Evolutionary conservation across 64 coral and sea anemone genomes (phyloP).

Genomic region (Astreopora myriophthalma): DNA sequence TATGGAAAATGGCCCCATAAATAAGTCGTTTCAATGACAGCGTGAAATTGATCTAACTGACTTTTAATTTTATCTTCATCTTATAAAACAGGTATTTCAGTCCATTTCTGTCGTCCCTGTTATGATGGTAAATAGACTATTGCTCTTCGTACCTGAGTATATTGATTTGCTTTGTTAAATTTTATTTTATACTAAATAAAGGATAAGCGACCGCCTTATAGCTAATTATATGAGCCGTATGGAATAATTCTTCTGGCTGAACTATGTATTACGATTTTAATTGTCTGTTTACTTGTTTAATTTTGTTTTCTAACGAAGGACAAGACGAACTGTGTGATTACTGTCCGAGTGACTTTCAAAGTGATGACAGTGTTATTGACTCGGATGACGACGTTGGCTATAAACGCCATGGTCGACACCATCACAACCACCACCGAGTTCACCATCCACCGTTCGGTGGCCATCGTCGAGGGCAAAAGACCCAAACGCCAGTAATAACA

Average conservation of each 20-base stretch:
- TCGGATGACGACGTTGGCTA: conserved; percentile 12
- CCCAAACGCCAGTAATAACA: background rate
- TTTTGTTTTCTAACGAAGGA: conserved; percentile 14
- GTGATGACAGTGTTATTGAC: conserved; percentile 9
- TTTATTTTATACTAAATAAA: too few relatives aligned
- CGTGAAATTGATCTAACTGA: background rate
- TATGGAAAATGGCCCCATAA: too few relatives aligned
- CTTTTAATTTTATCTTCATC: background rate
- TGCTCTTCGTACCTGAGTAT: too few relatives aligned
- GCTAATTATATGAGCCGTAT: too few relatives aligned
- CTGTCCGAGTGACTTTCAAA: conserved; percentile 55
- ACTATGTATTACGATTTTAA: too few relatives aligned
- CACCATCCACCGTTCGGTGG: background rate
- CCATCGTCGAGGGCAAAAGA: conserved; percentile 10
- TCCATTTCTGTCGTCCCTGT: conserved; percentile 88
- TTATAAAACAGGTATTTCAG: conserved; percentile 72
- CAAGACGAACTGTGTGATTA: conserved; percentile 63
- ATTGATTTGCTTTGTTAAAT: too few relatives aligned
- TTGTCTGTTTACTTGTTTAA: too few relatives aligned
- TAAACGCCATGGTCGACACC: conserved; percentile 35
- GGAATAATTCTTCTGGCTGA: too few relatives aligned
- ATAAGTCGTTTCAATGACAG: background rate
- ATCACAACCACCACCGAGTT: background rate
- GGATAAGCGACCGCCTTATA: too few relatives aligned
- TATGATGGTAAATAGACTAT: conserved; percentile 84